Base-by-base conservation (phyloP, 2,113 vertebrate species). In the Scomber japonicus region DNA sequence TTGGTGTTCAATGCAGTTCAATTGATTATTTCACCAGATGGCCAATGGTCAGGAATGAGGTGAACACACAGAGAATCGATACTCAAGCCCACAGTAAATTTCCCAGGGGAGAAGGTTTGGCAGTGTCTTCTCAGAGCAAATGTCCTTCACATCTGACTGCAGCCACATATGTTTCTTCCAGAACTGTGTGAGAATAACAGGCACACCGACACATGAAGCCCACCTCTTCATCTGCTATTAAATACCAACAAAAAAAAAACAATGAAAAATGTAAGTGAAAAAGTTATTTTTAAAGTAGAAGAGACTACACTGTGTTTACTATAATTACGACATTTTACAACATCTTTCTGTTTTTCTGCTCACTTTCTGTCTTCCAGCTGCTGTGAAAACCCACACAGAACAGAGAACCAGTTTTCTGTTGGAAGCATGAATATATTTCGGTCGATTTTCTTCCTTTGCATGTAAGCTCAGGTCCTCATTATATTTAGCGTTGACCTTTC, bases 401-500 rank as follows among this genome's bases (percentile, higher is more conserved):
- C 40, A 53, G 17, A 56, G 21, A 40, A 44, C 24, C 13, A 4
- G 5, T 62, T n/a, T n/a, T 16, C 24, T 15, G 2, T 3, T 59
- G 35, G 45, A 50, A 21, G 10, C 56, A 15, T 60, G 17, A 69
- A 54, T 9, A 2, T 40, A 9, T 51, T 5, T 1, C 30, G 17
- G 60, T 68, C 57, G 51, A 35, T 40, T 30, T 15, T 24, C 16
- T 46, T 60, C 27, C 27, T 55, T 30, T 60, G 35, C 44, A 15
- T 62, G 56, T 55, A 46, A 61, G 54, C 24, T n/a, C 3, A 14
- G 31, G 17, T 51, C 31, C 16, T 65, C 16, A 67, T 57, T 64
- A 56, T 64, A 57, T 64, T 53, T 50, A 83, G 55, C 49, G 11
- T 10, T 56, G 69, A 72, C 81, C 69, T 78, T 78, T 82, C 17